phyloP scores from a whole-genome alignment of 2,113 vertebrate species.

The Lophochroa leadbeateri region DNA sequence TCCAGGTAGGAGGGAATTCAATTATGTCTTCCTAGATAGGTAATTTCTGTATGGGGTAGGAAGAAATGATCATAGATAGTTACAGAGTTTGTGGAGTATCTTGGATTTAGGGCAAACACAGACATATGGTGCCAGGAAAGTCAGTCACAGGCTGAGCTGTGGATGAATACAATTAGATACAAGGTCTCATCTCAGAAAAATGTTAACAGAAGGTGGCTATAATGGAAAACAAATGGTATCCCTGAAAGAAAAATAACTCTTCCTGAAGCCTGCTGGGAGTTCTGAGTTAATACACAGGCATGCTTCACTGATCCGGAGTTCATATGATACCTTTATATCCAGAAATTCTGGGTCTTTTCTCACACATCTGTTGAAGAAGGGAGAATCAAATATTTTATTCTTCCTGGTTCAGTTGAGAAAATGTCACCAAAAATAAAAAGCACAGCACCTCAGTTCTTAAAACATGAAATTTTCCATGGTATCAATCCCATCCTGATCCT shows the following conservation, averaged over 20 bases:
- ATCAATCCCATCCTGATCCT: neutral
- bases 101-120: slow-evolving; percentile 17
- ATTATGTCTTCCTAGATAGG: neutral
- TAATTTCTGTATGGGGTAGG: accelerated
- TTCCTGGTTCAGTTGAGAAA: slow-evolving; percentile 7
- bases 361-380: slow-evolving; percentile 32
- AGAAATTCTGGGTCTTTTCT: slow-evolving; percentile 7
- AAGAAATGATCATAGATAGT: neutral
- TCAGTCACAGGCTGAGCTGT: slow-evolving; percentile 19
- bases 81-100: slow-evolving; percentile 4
- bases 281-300: slow-evolving; percentile 41
- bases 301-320: slow-evolving; percentile 31
- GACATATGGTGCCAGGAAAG: slow-evolving; percentile 34
- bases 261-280: slow-evolving; percentile 52
- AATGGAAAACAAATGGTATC: slow-evolving; percentile 66
- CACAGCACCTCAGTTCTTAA: neutral
- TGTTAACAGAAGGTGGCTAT: slow-evolving; percentile 57
- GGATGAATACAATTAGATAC: slow-evolving; percentile 41
- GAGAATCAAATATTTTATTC: slow-evolving; percentile 28
- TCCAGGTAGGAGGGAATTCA: neutral
- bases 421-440: neutral
- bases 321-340: slow-evolving; percentile 36
- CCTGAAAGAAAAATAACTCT: slow-evolving; percentile 59
- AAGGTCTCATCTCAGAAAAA: slow-evolving; percentile 61
- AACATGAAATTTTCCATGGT: neutral